Evolutionary conservation across 2,113 vertebrate genomes (phyloP), one percentile per base, ranked within the genome.

Genomic region (Hypocryptadius cinnamomeus): DNA sequence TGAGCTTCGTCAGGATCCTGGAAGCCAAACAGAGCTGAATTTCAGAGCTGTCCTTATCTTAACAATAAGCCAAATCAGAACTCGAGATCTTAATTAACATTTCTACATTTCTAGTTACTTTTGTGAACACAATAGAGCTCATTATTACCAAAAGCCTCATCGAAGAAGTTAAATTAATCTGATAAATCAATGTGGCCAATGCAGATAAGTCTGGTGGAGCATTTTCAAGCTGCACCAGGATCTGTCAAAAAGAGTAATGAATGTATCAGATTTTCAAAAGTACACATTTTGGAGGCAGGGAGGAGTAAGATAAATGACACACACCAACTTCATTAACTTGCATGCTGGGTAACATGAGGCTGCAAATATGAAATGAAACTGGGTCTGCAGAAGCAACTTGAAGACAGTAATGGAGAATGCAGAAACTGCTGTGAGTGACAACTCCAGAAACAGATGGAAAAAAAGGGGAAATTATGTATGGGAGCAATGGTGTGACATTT

Each of bases 111-210:
- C 9, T 31, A 95, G 88, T 85, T 77, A 92, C 88, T 93, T 93
- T 64, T 83, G 66, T 91, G 93, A 81, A n/a, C 54, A 89, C 71
- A 92, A 91, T 90, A 61, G 91, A 92, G 81, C 74, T 93, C 87
- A 91, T 91, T 86, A 91, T 94, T 91, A 80, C 79, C 64, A 81
- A 94, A 95, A 93, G 21, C 72, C 39, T 87, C 81, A 88, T 96
- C 71, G 85, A 94, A 95, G 79, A 93, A 93, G 89, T 87, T 77
- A 73, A 91, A 95, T 91, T 85, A 85, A 93, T 91, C 89, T 91
- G 94, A 92, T 92, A 93, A 91, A 93, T 96, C 91, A 80, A 51
- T 54, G 72, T 71, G 93, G 64, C 76, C 64, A 73, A 51, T 22
- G 51, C 68, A 66, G 91, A 53, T 77, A 77, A 91, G 79, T 77